These are phyloP conservation scores for Toxonevra muliebris DNA, from an alignment of 2,888 invertebrate species.

Conservation along the genomic window DNA sequence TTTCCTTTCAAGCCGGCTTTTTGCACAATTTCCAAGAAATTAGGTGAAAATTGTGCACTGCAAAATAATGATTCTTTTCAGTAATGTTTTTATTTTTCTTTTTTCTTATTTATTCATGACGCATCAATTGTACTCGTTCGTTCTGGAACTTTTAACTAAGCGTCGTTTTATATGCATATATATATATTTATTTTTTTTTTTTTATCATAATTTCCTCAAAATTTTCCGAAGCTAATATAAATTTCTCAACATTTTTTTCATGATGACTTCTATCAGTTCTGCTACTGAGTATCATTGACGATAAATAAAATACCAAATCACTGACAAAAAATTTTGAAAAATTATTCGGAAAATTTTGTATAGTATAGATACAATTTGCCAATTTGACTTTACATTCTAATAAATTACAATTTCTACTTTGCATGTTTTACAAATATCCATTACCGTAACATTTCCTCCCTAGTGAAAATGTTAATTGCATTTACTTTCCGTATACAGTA, in stretches of 20 bases:
- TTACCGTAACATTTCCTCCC: not conserved
- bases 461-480: not conserved
- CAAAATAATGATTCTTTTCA: not conserved
- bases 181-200: not conserved
- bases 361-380: conserved; percentile 17
- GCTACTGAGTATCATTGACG: conserved; percentile 64
- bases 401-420: conserved; percentile 10
- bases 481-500: conserved; percentile 12
- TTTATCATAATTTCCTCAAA: too few species aligned
- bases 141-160: conserved; percentile 32
- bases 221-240: too few species aligned
- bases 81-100: too few species aligned
- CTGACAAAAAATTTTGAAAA: conserved; percentile 47
- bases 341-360: not conserved
- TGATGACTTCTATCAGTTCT: conserved; percentile 64
- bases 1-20: not conserved
- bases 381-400: conserved; percentile 1
- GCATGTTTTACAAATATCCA: conserved; percentile 19
- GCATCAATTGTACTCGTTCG: conserved; percentile 8
- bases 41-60: not conserved
- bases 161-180: conserved; percentile 29
- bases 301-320: conserved; percentile 61
- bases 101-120: not conserved
- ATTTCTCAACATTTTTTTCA: conserved; percentile 34
- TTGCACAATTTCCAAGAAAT: not conserved